phyloP scores from a whole-genome alignment of 2,113 vertebrate genomes.

The Amblyopsis rosae region DNA sequence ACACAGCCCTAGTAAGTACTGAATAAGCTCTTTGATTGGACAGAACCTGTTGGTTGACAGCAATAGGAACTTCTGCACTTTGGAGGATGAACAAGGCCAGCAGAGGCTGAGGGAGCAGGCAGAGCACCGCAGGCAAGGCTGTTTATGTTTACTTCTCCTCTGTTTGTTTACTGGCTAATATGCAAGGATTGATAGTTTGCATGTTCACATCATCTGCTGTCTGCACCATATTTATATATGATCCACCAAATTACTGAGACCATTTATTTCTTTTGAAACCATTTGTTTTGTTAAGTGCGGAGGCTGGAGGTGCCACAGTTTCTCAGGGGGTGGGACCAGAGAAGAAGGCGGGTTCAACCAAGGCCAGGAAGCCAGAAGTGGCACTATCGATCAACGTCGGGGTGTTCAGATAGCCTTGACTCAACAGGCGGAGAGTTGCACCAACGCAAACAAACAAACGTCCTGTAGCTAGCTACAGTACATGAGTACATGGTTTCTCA shows the following conservation, averaged over 20 bases:
- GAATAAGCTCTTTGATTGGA: conserved; percentile 11
- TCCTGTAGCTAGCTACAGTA: conserved; percentile 3
- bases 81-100: conserved; percentile 78
- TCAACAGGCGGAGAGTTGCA: background rate
- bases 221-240: too few species aligned
- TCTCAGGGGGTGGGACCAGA: conserved; percentile 29
- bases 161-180: background rate
- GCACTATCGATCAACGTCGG: conserved; percentile 79
- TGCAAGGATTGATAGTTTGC: too few species aligned
- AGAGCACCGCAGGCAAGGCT: conserved; percentile 78
- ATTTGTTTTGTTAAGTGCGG: conserved; percentile 47
- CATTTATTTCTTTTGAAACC: too few species aligned
- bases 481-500: background rate
- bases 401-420: conserved; percentile 70
- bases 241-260: too few species aligned
- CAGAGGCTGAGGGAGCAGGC: conserved; percentile 76
- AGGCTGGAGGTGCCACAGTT: conserved; percentile 25
- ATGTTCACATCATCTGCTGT: too few species aligned
- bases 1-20: background rate
- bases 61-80: conserved; percentile 81
- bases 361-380: conserved; percentile 77
- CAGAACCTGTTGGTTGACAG: conserved; percentile 88
- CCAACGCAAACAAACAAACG: conserved; percentile 6
- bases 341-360: conserved; percentile 52
- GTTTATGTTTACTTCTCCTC: conserved; percentile 1